Evolutionary conservation across 2,888 invertebrate species (phyloP).

Genomic region (Caenorhabditis virilis): DNA sequence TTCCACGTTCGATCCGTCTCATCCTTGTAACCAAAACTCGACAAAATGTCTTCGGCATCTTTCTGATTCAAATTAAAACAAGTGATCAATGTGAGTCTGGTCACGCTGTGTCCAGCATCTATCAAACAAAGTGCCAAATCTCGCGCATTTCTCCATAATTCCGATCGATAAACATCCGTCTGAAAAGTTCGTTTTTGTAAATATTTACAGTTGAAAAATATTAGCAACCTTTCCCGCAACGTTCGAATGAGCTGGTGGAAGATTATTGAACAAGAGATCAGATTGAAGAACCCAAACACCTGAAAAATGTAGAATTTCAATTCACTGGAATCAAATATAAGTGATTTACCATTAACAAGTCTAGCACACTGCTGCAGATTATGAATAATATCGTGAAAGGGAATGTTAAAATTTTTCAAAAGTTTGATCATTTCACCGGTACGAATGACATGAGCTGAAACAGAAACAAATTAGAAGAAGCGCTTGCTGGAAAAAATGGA

Average conservation of each 20-base stretch:
- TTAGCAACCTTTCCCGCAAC: slow-evolving; percentile 34
- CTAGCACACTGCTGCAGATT: slow-evolving; percentile 28
- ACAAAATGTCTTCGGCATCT: slow-evolving; percentile 43
- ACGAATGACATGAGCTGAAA: slow-evolving; percentile 35
- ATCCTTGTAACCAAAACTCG: slow-evolving; percentile 32
- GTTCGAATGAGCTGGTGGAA: slow-evolving; percentile 44
- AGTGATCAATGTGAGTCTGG: slow-evolving; percentile 27
- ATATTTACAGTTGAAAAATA: background rate
- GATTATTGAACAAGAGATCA: slow-evolving; percentile 35
- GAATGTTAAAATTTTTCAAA: slow-evolving; percentile 7
- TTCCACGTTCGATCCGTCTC: slow-evolving; percentile 36
- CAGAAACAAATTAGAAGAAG: slow-evolving; percentile 1
- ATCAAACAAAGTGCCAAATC: slow-evolving; percentile 41
- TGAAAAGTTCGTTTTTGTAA: slow-evolving; percentile 7
- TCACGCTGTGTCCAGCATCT: slow-evolving; percentile 36
- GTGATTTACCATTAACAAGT: slow-evolving; percentile 25
- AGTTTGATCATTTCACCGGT: slow-evolving; percentile 27
- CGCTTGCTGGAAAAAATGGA: background rate
- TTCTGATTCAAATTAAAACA: slow-evolving; percentile 37
- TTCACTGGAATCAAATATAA: background rate
- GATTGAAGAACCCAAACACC: slow-evolving; percentile 50
- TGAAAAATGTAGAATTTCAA: background rate
- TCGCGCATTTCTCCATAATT: slow-evolving; percentile 43
- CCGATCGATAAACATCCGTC: slow-evolving; percentile 37
- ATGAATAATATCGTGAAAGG: slow-evolving; percentile 8